Base-by-base conservation (phyloP, 64 coral and sea anemone genomes). In the Anthopleura sola region DNA sequence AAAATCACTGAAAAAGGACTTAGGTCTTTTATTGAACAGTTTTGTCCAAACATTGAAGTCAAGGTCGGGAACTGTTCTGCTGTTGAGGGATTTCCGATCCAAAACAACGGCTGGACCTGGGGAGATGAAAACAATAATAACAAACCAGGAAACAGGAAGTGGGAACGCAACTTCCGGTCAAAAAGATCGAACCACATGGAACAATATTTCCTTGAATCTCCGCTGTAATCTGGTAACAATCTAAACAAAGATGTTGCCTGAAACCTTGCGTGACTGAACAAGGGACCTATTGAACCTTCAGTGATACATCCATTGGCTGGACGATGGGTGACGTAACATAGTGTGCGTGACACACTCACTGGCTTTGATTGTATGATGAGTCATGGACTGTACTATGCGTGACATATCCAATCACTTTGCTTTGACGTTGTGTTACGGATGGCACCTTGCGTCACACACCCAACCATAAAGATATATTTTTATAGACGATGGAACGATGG, bases 1-100 rank as follows among this genome's bases (percentile, higher is more conserved):
- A 71, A 34, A 33, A 11, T 71, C 66, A 71, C 66, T 71, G 28
- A 71, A 71, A 71, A 71, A 31, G 66, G 66, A 71, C 66, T 71
- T 71, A 10, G 66, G 66, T 32, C 66, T 29, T 71, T 71, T 16
- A 71, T 71, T 71, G 28, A 71, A 32, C 29, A 71, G 29, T 71
- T 15, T 28, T 32, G 14, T 71, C 28, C 66, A 71, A 32, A 34
- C 66, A 28, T 71, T 8, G 66, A 71, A 29, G 28, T 71, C 66
- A 71, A 71, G 66, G 66, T 71, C 28, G 66, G 66, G 0, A 71
- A 32, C 9, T 71, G n/a, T 15, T 15, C 11, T 33, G n/a, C 66
- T 33, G 11, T 28, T 34, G 66, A 34, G 11, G 26, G 66, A 34
- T 32, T 71, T 71, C 3, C 31, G n/a, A 32, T 31, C 29, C 66